phyloP scores from a whole-genome alignment of 2,888 invertebrate genomes.

The Epsilonema sp. region DNA sequence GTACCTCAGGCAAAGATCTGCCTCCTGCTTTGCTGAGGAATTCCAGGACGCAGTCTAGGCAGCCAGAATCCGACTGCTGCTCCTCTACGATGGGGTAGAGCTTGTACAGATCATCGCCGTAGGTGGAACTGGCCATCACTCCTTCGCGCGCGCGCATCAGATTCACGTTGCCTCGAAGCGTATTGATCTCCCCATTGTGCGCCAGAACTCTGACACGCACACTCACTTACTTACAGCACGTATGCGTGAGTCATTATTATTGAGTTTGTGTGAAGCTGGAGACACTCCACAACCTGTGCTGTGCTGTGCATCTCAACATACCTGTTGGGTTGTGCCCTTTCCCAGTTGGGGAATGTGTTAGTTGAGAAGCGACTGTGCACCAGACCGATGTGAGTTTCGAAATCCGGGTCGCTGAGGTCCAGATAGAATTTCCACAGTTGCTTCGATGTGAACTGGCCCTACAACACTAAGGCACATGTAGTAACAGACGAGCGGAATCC shows the following conservation, averaged over 20 bases:
- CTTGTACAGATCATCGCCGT: constrained; percentile 57
- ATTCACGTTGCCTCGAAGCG: constrained; percentile 89
- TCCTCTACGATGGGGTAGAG: constrained; percentile 93
- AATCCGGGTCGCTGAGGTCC: constrained; percentile 43
- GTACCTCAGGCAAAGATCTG: constrained; percentile 60
- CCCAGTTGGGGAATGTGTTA: constrained; percentile 98
- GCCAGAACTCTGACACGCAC: constrained; percentile 52
- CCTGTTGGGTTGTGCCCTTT: constrained; percentile 90
- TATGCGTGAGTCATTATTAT: too few species aligned
- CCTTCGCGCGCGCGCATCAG: constrained; percentile 96
- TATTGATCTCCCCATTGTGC: constrained; percentile 99
- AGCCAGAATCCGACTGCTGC: constrained; percentile 89
- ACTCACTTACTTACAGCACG: too few species aligned
- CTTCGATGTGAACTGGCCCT: constrained; percentile 78
- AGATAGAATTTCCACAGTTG: constrained; percentile 62
- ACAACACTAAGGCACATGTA: constrained; percentile 10
- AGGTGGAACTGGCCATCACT: constrained; percentile 57
- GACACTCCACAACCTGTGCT: too few species aligned
- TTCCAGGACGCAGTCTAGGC: constrained; percentile 89
- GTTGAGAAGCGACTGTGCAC: constrained; percentile 97
- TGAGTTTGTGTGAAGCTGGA: too few species aligned
- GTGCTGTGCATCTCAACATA: constrained; percentile 30
- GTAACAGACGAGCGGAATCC: background rate
- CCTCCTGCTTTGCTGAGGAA: constrained; percentile 83
- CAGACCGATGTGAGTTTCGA: constrained; percentile 78